Conservation (phyloP, 2,797 vertebrate genomes). For the Tympanoctomys barrerae region DNA sequence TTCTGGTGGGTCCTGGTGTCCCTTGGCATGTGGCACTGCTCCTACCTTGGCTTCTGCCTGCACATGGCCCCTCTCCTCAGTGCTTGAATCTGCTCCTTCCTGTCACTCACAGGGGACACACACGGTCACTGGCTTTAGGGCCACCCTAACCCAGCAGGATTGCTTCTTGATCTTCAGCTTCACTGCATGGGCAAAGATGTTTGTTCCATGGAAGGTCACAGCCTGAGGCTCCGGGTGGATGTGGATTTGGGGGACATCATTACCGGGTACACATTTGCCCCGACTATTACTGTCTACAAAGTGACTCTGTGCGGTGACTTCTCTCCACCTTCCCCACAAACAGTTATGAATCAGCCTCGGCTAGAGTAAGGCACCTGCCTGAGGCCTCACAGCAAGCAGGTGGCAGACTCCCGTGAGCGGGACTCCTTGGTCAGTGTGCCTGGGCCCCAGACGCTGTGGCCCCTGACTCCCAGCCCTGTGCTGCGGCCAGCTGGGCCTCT, state of each 20-base stretch:
- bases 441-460: neutral
- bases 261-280: no score
- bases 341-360: rapidly evolving
- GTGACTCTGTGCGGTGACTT: rapidly evolving
- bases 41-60: neutral
- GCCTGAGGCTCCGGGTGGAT: neutral
- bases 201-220: neutral
- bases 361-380: neutral
- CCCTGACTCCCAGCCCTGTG: rapidly evolving
- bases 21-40: rapidly evolving
- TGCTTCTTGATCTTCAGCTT: neutral
- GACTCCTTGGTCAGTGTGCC: rapidly evolving
- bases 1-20: neutral
- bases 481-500: neutral
- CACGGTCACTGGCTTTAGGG: rapidly evolving
- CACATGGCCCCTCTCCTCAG: rapidly evolving
- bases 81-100: neutral
- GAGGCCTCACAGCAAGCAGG: neutral
- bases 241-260: rapidly evolving
- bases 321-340: rapidly evolving
- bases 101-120: neutral
- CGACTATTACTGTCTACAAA: neutral
- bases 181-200: neutral
- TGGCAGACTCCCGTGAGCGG: rapidly evolving
- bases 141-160: neutral